Evolutionary conservation across 2,888 invertebrate genomes (phyloP).

Genomic region (Platerodrilus igneus): DNA sequence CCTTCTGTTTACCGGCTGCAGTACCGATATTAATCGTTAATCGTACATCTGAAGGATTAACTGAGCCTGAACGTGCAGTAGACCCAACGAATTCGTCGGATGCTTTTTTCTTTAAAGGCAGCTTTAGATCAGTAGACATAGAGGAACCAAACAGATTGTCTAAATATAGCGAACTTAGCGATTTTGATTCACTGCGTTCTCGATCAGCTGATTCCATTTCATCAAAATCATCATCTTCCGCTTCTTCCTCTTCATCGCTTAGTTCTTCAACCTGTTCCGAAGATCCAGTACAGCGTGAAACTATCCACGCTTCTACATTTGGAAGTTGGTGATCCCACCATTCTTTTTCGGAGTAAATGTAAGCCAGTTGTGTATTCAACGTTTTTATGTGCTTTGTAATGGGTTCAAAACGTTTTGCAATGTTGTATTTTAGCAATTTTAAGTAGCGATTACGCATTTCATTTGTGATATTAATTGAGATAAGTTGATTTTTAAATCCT

Average conservation of each 20-base stretch:
- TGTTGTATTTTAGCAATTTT: conserved; percentile 12
- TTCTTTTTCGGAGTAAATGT: conserved; percentile 27
- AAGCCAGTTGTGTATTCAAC: conserved; percentile 20
- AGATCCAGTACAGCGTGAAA: neutral
- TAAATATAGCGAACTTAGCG: no score
- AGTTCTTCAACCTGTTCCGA: neutral
- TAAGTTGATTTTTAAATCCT: conserved; percentile 27
- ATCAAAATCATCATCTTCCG: neutral
- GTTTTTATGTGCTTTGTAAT: conserved; percentile 19
- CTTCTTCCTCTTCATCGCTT: neutral
- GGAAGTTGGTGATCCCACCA: neutral
- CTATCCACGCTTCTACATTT: neutral
- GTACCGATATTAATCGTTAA: no score
- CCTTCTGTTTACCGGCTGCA: no score
- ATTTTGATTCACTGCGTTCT: no score
- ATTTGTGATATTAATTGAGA: conserved; percentile 37
- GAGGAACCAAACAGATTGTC: no score
- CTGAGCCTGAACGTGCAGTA: no score
- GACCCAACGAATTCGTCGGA: no score
- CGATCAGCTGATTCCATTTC: no score
- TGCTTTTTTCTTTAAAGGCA: no score
- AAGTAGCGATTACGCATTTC: conserved; percentile 30
- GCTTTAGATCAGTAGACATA: no score
- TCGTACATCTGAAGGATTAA: no score
- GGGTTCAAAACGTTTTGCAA: conserved; percentile 17